Evolutionary conservation across 2,797 vertebrate species (phyloP).

Genomic region (Pelodytes ibericus): DNA sequence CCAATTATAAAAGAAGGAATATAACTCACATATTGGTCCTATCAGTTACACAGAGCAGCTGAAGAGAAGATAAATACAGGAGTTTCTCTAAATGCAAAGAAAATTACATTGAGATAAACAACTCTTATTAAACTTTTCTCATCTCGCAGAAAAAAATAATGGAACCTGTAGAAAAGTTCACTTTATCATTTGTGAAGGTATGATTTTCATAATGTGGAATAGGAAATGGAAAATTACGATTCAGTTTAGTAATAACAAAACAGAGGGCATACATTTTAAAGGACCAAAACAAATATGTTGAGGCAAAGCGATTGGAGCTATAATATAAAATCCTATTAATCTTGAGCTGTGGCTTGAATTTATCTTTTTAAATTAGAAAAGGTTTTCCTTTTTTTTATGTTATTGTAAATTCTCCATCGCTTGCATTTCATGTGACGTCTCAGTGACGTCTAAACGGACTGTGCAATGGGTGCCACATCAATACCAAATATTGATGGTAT

Average conservation of each 20-base stretch:
- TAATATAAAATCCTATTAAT: slow-evolving; percentile 46
- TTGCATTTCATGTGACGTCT: too few species aligned
- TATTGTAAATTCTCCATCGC: too few species aligned
- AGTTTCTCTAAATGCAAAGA: slow-evolving; percentile 43
- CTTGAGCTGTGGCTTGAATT: slow-evolving; percentile 21
- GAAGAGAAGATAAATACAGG: slow-evolving; percentile 39
- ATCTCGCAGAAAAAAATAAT: slow-evolving; percentile 47
- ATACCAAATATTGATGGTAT: too few species aligned
- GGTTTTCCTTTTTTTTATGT: too few species aligned
- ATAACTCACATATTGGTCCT: slow-evolving; percentile 38
- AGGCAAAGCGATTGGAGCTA: slow-evolving; percentile 27
- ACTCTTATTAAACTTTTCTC: slow-evolving; percentile 55
- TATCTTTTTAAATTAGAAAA: slow-evolving; percentile 45
- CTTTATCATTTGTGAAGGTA: slow-evolving; percentile 50
- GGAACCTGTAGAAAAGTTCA: slow-evolving; percentile 46
- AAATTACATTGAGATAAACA: slow-evolving; percentile 53
- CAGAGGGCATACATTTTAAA: slow-evolving; percentile 27
- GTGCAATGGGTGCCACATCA: too few species aligned
- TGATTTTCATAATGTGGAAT: slow-evolving; percentile 49
- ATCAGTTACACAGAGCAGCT: slow-evolving; percentile 31
- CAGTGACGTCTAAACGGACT: too few species aligned
- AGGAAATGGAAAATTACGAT: slow-evolving; percentile 49
- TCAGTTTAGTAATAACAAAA: slow-evolving; percentile 48
- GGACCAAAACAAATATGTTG: slow-evolving; percentile 26
- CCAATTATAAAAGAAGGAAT: slow-evolving; percentile 46